Base-by-base conservation (phyloP, 2,888 invertebrate genomes). In the Geotrupes spiniger region DNA sequence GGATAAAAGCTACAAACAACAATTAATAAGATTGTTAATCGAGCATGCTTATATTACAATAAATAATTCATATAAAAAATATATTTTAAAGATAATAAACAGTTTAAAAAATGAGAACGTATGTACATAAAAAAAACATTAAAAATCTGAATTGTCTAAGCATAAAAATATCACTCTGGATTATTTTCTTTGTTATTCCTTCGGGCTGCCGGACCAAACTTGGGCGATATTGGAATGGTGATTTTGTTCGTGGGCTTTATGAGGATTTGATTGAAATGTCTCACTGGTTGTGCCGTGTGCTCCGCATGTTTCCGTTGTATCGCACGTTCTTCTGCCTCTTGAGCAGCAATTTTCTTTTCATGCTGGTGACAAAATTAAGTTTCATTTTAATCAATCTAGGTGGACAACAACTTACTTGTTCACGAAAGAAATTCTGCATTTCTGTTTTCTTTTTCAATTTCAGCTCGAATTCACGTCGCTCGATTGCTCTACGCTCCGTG, bases 141-240 rank as follows among this genome's bases (percentile, higher is more conserved):
- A n/a, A n/a, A n/a, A n/a, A n/a, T n/a, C n/a, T n/a, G n/a, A n/a
- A n/a, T n/a, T n/a, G n/a, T n/a, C n/a, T n/a, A n/a, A n/a, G n/a
- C n/a, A n/a, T n/a, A n/a, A n/a, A n/a, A n/a, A n/a, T n/a, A n/a
- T n/a, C n/a, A n/a, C n/a, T n/a, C n/a, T n/a, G n/a, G n/a, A n/a
- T n/a, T n/a, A n/a, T n/a, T n/a, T n/a, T n/a, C n/a, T n/a, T 33
- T 33, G 33, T 33, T 33, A 4, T 4, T 3, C 14, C 11, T 33
- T 14, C 10, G 1, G 9, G 14, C 33, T 5, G 56, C 51, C 0
- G 54, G 53, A 17, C 42, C 42, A 44, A 80, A 78, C 49, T 75
- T 76, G 0, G 86, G 85, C 50, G 84, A 84, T 43, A 80, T 75
- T 0, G 88, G 84, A 11, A 77, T 73, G 1, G 87, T 88, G 1